These are phyloP conservation scores for Melanotaenia pygmaea DNA, from an alignment of 2,797 vertebrate genomes.

Conservation along the genomic window DNA sequence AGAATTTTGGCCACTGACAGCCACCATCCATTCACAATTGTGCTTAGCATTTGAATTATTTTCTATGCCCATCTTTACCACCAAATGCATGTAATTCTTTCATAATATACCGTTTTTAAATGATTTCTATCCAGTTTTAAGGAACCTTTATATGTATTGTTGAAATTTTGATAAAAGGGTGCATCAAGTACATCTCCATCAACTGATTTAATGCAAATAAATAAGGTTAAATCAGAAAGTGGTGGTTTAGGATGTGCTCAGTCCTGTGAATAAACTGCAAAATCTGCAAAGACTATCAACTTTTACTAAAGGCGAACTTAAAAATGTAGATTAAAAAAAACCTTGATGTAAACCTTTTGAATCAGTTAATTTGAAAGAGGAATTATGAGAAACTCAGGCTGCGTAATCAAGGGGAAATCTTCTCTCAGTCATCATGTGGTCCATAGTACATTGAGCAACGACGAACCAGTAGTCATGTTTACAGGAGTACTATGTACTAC, in stretches of 20 bases:
- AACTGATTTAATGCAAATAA: neutral
- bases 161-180: neutral
- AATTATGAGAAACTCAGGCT: conserved; percentile 8
- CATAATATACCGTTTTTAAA: neutral
- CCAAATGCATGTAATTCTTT: too few species aligned
- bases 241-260: neutral
- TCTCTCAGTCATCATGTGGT: conserved; percentile 46
- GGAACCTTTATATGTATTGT: neutral
- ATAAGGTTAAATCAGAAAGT: neutral
- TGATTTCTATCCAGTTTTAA: neutral
- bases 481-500: conserved; percentile 22
- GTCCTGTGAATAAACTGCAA: neutral
- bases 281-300: neutral
- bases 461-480: conserved; percentile 36
- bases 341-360: neutral
- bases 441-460: conserved; percentile 36
- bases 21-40: neutral
- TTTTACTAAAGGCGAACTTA: neutral
- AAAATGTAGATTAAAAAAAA: neutral
- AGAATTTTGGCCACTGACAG: neutral
- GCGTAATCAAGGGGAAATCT: conserved; percentile 32
- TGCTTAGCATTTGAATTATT: neutral
- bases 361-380: neutral
- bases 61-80: neutral
- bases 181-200: neutral